These are phyloP conservation scores for Ispidina lecontei DNA, from an alignment of 2,797 vertebrate genomes.

Conservation along the genomic window DNA sequence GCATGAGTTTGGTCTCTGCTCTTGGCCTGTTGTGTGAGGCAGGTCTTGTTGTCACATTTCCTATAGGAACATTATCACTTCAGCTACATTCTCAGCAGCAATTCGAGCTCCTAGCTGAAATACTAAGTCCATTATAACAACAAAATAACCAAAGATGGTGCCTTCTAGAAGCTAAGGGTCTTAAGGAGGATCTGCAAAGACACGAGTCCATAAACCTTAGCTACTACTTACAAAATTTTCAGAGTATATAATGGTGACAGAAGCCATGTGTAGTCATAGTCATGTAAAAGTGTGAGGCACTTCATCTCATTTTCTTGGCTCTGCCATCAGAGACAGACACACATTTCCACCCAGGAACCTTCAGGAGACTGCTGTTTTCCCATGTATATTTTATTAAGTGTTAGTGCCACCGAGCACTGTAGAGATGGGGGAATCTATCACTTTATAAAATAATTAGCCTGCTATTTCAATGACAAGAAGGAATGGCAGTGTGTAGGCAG, in stretches of 20 bases:
- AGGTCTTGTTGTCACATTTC: neutral
- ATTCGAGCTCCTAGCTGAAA: neutral
- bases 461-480: constrained; percentile 10
- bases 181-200: neutral
- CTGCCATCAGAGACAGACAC: neutral
- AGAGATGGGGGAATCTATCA: neutral
- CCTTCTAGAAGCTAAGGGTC: neutral
- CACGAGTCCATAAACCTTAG: neutral
- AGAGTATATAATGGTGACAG: neutral
- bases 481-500: constrained; percentile 1
- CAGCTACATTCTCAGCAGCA: neutral
- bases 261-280: neutral
- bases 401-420: neutral
- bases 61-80: rapidly evolving
- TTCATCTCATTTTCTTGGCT: neutral
- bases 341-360: neutral
- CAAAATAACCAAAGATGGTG: neutral
- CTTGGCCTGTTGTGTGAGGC: neutral
- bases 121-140: neutral
- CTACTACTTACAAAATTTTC: neutral
- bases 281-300: neutral
- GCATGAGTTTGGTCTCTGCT: neutral
- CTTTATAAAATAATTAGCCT: constrained; percentile 46
- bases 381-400: constrained; percentile 48
- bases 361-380: neutral